Evolutionary conservation across 2,888 invertebrate species (phyloP), one percentile per base, ranked within the genome.

Genomic region (Halictus quadricinctus): DNA sequence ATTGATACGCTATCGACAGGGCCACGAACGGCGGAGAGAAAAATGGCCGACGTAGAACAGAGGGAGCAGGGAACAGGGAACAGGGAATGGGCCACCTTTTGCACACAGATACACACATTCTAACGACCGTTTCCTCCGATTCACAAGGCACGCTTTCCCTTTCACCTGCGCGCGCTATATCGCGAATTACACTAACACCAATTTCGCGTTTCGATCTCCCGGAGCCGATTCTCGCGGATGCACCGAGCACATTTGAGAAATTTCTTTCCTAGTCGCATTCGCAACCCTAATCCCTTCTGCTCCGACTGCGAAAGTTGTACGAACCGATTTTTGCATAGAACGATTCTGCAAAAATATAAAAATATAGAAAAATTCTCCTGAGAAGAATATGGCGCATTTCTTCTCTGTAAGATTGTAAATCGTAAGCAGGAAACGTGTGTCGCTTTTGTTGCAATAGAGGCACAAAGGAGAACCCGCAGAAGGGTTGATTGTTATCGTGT

Each of bases 121-220:
- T 86, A 87, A 78, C 64, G 18, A 64, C 2, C 64, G 25, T 64
- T 36, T 64, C 18, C 18, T 64, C 76, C 36, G 64, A 79, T 50
- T 72, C 80, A 72, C 82, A 70, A 70, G 8, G 69, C 74, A 73
- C 81, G 86, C 88, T 89, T 89, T 89, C 85, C 86, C 89, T 89
- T 89, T 89, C 89, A 89, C 89, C 79, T 73, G 60, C 70, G 72
- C 36, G 21, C n/a, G n/a, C 36, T 81, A 41, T 70, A 25, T 80
- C 72, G 66, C 36, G 79, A 73, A 82, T 84, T 86, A 81, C 77
- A 64, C 58, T n/a, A n/a, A 58, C 12, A 46, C 4, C 58, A n/a
- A 58, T 58, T 58, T 58, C 58, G 58, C 58, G 58, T 58, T 5
- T 58, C n/a, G 58, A n/a, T n/a, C 8, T 21, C 54, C 54, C 54